These are phyloP conservation scores for Muricea muricata DNA, from an alignment of 92 coral and sea anemone species.

Conservation along the genomic window DNA sequence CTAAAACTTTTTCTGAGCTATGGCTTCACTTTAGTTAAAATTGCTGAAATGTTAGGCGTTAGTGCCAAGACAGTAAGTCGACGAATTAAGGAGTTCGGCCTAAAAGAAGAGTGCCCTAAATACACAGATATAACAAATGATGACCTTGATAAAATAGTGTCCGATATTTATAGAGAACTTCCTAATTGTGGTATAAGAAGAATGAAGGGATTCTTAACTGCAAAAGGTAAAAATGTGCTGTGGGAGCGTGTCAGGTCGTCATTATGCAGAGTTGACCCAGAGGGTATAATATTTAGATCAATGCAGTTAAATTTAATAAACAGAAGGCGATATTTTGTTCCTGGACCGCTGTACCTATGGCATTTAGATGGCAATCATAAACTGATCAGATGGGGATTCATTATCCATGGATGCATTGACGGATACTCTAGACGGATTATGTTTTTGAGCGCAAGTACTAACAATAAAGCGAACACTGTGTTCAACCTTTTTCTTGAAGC, in stretches of 20 bases:
- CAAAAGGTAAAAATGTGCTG: slow-evolving; percentile 35
- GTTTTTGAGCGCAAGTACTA: slow-evolving; percentile 61
- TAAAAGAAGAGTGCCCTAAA: slow-evolving; percentile 3
- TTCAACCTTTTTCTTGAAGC: slow-evolving; percentile 53
- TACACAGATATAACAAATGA: slow-evolving; percentile 38
- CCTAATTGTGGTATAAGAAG: slow-evolving; percentile 66
- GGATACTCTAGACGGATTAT: slow-evolving; percentile 64
- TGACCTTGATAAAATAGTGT: slow-evolving; percentile 36
- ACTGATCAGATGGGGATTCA: slow-evolving; percentile 62
- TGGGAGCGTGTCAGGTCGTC: slow-evolving; percentile 48
- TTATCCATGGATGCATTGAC: slow-evolving; percentile 69
- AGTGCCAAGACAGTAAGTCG: slow-evolving; percentile 44
- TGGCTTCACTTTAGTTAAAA: slow-evolving; percentile 39
- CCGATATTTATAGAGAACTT: slow-evolving; percentile 5
- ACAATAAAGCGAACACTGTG: too few relatives aligned
- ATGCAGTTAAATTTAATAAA: slow-evolving; percentile 55
- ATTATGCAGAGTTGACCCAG: slow-evolving; percentile 48
- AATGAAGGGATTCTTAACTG: slow-evolving; percentile 57
- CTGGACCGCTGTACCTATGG: slow-evolving; percentile 16
- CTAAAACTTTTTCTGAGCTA: slow-evolving; percentile 41
- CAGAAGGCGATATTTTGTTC: slow-evolving; percentile 39
- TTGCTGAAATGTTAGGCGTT: slow-evolving; percentile 41
- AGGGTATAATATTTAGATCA: slow-evolving; percentile 54
- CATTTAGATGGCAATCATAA: slow-evolving; percentile 1
- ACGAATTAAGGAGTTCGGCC: slow-evolving; percentile 41